These are phyloP conservation scores for Aphodius sticticus DNA, from an alignment of 2,888 invertebrate species.

Conservation along the genomic window DNA sequence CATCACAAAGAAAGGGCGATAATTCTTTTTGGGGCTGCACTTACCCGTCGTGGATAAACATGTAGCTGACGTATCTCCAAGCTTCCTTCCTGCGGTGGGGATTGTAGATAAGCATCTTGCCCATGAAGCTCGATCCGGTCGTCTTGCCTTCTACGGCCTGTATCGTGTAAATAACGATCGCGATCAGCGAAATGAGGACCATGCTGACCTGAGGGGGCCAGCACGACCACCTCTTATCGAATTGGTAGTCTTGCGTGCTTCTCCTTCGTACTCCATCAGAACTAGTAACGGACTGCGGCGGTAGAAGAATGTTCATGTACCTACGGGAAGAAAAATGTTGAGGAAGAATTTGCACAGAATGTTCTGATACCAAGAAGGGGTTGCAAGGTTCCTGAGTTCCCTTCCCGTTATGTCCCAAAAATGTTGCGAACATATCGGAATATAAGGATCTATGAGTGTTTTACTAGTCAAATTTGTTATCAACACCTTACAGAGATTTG, in stretches of 20 bases:
- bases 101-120: conserved; percentile 86
- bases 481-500: no score
- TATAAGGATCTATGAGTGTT: no score
- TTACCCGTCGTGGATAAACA: conserved; percentile 95
- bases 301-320: conserved; percentile 32
- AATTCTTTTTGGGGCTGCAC: conserved; percentile 47
- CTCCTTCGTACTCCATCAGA: background rate
- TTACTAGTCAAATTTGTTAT: no score
- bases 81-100: conserved; percentile 85
- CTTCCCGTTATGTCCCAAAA: no score
- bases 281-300: background rate
- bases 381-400: no score
- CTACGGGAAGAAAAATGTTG: conserved; percentile 16
- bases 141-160: conserved; percentile 48
- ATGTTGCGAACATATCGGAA: no score
- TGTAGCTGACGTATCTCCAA: conserved; percentile 95
- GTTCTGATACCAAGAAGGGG: no score
- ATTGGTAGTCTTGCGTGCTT: conserved; percentile 28
- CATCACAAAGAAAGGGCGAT: no score
- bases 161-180: conserved; percentile 76
- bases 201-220: conserved; percentile 93
- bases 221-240: conserved; percentile 73
- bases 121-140: conserved; percentile 73
- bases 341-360: no score
- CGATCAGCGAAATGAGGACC: conserved; percentile 86